phyloP scores from a whole-genome alignment of 2,888 invertebrate genomes.

The Chymomyza amoena region DNA sequence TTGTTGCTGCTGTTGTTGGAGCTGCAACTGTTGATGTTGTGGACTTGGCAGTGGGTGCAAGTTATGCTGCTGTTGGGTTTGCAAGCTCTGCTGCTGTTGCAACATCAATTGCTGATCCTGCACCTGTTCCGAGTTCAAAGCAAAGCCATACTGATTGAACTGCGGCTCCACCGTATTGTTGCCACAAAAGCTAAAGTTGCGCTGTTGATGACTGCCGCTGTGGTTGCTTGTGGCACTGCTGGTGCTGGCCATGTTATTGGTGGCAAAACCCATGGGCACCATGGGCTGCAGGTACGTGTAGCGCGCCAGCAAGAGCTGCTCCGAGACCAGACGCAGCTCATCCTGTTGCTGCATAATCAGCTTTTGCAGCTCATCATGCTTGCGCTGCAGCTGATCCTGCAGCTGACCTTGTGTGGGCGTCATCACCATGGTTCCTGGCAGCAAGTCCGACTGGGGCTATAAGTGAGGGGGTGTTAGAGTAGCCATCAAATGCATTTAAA shows the following conservation, averaged over 20 bases:
- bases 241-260: conserved; percentile 41
- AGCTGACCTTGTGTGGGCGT: conserved; percentile 81
- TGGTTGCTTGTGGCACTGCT: conserved; percentile 36
- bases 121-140: conserved; percentile 70
- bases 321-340: conserved; percentile 90
- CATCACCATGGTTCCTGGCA: conserved; percentile 79
- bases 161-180: conserved; percentile 68
- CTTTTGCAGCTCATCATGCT: conserved; percentile 91
- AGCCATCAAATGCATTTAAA: conserved; percentile 10
- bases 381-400: conserved; percentile 88
- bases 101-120: conserved; percentile 72
- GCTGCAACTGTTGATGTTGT: conserved; percentile 51
- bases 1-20: conserved; percentile 54
- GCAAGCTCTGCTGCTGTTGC: conserved; percentile 66
- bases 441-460: conserved; percentile 63
- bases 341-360: conserved; percentile 92
- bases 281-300: conserved; percentile 83
- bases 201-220: conserved; percentile 37
- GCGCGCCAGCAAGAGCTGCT: conserved; percentile 89
- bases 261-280: conserved; percentile 65
- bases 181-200: conserved; percentile 54
- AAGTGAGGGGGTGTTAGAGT: conserved; percentile 9
- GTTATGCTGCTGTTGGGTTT: conserved; percentile 68
- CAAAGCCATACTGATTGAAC: conserved; percentile 75
- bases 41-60: conserved; percentile 36